phyloP scores from a whole-genome alignment of 2,797 vertebrate genomes.

The Mallotus villosus region DNA sequence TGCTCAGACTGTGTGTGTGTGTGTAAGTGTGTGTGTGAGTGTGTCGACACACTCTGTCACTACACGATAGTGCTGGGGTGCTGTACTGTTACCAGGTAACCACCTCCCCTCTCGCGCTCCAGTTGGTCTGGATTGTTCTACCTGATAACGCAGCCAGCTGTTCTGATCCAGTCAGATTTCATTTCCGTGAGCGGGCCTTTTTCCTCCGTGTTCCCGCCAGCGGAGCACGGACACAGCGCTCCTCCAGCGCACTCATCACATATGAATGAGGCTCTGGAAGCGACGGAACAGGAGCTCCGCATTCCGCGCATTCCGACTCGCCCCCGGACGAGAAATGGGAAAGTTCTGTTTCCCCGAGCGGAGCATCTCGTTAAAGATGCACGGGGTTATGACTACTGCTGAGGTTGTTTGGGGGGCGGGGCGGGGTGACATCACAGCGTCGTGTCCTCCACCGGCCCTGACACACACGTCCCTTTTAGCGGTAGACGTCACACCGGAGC shows the following conservation, averaged over 20 bases:
- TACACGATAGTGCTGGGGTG: no score
- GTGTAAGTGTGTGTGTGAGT: no score
- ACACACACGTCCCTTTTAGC: neutral
- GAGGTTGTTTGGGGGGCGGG: conserved; percentile 3
- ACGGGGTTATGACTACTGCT: conserved; percentile 40
- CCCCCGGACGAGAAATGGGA: conserved; percentile 58
- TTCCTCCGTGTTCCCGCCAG: no score
- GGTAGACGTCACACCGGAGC: no score
- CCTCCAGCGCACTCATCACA: neutral
- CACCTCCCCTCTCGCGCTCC: no score
- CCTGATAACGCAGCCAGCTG: no score
- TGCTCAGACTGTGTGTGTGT: no score
- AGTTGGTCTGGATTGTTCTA: no score
- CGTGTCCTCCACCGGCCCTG: neutral
- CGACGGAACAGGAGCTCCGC: conserved; percentile 27
- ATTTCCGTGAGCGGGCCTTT: neutral
- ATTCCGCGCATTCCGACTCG: neutral
- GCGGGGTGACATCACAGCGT: neutral
- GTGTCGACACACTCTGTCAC: no score
- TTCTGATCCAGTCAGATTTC: no score
- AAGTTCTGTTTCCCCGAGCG: conserved; percentile 54
- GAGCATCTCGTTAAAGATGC: conserved; percentile 57
- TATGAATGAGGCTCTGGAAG: conserved; percentile 42
- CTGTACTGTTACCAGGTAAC: no score
- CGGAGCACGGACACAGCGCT: neutral